phyloP scores from a whole-genome alignment of 2,113 vertebrate species.

The Myrmecobius fasciatus region DNA sequence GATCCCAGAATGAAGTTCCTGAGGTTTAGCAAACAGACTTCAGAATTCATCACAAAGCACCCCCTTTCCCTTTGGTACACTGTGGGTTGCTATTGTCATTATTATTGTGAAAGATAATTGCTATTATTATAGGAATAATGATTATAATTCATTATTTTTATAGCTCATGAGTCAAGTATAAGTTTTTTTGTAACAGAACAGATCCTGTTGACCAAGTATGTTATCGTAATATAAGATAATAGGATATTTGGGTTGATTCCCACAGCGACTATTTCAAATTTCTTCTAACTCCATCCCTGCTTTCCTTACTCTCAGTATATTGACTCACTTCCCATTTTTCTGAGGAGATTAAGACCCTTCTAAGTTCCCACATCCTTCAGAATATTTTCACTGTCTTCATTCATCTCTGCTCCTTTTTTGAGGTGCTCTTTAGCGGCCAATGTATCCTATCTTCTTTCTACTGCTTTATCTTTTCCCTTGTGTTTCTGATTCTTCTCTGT shows the following conservation, averaged over 20 bases:
- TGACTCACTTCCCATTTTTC: not conserved
- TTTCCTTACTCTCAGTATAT: not conserved
- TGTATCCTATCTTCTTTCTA: not conserved
- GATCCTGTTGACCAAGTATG: not conserved
- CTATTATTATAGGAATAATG: not conserved
- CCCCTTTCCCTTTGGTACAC: not conserved
- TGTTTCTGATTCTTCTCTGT: not conserved
- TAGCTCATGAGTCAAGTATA: not conserved
- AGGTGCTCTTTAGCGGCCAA: not conserved
- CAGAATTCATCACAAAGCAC: constrained; percentile 14
- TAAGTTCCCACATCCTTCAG: not conserved
- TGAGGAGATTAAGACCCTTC: not conserved
- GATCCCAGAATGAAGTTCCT: constrained; percentile 29
- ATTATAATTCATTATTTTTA: not conserved
- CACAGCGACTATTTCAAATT: not conserved
- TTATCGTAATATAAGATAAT: not conserved
- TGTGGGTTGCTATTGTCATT: not conserved
- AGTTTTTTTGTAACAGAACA: not conserved
- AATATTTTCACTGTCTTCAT: not conserved
- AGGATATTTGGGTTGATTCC: not conserved
- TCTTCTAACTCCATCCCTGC: not conserved
- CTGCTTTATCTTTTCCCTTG: not conserved
- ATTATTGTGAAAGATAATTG: constrained; percentile 16
- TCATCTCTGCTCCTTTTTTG: not conserved
- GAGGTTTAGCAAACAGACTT: not conserved